These are phyloP conservation scores for Trididemnum clinides DNA, from an alignment of 23 tunicate genomes.

Conservation along the genomic window DNA sequence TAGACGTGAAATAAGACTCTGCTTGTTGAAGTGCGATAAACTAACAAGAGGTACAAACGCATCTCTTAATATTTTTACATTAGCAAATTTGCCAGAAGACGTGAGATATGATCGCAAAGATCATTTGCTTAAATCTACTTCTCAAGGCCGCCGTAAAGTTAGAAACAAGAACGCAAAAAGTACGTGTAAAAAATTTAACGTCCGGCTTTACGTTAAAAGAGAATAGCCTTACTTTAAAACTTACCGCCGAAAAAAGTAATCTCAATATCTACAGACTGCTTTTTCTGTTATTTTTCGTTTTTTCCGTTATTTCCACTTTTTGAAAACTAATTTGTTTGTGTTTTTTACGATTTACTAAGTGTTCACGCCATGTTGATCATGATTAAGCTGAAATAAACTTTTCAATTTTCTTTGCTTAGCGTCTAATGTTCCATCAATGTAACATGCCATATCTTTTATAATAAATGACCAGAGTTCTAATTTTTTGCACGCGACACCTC, in stretches of 20 bases:
- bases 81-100: background rate
- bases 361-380: background rate
- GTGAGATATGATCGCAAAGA: background rate
- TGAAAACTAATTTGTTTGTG: background rate
- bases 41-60: background rate
- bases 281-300: background rate
- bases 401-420: background rate
- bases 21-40: background rate
- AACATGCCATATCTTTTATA: background rate
- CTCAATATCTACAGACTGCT: too few species aligned
- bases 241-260: background rate
- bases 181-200: background rate
- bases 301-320: background rate
- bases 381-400: background rate
- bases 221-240: too few species aligned
- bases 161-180: background rate
- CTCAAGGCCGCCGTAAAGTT: background rate
- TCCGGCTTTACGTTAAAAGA: too few species aligned
- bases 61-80: background rate
- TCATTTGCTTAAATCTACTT: background rate
- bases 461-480: background rate
- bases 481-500: too few species aligned
- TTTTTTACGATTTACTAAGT: background rate
- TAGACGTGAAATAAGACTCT: background rate
- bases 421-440: background rate